Base-by-base conservation (phyloP, 2,113 vertebrate species). In the Cyprinodon tularosa region DNA sequence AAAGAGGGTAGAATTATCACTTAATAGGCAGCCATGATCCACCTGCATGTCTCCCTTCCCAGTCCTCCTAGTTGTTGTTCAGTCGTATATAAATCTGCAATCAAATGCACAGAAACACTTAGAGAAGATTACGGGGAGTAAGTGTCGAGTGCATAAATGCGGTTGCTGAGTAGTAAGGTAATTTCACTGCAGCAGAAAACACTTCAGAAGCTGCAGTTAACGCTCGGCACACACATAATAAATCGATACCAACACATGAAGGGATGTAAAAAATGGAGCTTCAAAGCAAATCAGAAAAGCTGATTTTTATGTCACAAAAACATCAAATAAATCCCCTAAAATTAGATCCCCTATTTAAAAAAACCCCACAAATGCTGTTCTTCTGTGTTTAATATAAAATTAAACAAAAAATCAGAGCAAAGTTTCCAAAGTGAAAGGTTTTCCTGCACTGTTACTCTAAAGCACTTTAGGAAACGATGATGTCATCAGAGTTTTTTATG, bases 71-170 rank as follows among this genome's bases (percentile, higher is more conserved):
- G 65, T 61, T 71, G 42, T 47, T 53, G 73, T 72, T 36, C 63
- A 61, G 1, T 63, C 74, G 48, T 53, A 20, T 57, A 67, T 78
- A 78, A 53, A 74, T 64, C 61, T 59, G 64, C 12, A 14, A 71
- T 65, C 78, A 70, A 61, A 77, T 60, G 82, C 74, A 66, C 61
- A 57, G 38, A 17, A 74, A 74, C 62, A 53, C 68, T 53, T 65
- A 2, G 10, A 9, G 11, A 39, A 5, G n/a, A 62, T 10, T 62
- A 38, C 12, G 69, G 77, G 80, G 71, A 74, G 76, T 62, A 29
- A 84, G 74, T 22, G 85, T 90, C 81, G 62, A 87, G 87, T 77
- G 80, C 72, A 66, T 87, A 86, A 92, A 78, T 72, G 72, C 12
- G 0, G 22, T 62, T 9, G 80, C 63, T 29, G 83, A 89, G 80